phyloP scores from a whole-genome alignment of 2,888 invertebrate genomes.

The Dynastes hyllus region DNA sequence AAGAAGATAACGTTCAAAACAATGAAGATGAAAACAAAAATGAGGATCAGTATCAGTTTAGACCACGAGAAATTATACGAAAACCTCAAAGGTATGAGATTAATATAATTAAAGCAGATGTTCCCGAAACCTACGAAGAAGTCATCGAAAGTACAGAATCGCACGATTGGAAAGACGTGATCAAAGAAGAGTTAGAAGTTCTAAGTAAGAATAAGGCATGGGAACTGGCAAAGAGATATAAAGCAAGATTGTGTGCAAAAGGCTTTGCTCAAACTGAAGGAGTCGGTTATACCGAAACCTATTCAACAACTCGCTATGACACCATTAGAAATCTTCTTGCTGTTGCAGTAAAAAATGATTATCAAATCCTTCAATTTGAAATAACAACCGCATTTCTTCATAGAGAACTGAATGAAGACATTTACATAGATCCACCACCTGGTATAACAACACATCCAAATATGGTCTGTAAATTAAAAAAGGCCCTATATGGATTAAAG shows the following conservation, averaged over 20 bases:
- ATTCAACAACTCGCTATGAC: slow-evolving; percentile 54
- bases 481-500: slow-evolving; percentile 55
- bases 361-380: slow-evolving; percentile 54
- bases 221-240: slow-evolving; percentile 43
- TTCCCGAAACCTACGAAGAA: too few relatives aligned
- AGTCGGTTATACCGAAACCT: slow-evolving; percentile 57
- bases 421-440: slow-evolving; percentile 55
- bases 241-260: slow-evolving; percentile 52
- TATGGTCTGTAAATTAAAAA: not conserved
- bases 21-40: too few relatives aligned
- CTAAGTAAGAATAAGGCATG: slow-evolving; percentile 55
- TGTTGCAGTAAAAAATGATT: slow-evolving; percentile 53
- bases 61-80: too few relatives aligned
- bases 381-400: slow-evolving; percentile 58
- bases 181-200: slow-evolving; percentile 56
- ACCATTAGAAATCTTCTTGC: slow-evolving; percentile 52
- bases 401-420: slow-evolving; percentile 55
- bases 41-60: too few relatives aligned
- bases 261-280: slow-evolving; percentile 53
- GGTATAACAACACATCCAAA: slow-evolving; percentile 17
- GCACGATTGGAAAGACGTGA: slow-evolving; percentile 54
- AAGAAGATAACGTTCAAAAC: too few relatives aligned
- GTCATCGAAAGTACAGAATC: too few relatives aligned
- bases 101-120: too few relatives aligned
- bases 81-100: too few relatives aligned